Percentiles rank a stretch among this genome's conserved stretches.
These are phyloP conservation scores for Hippocampus zosterae DNA, from an alignment of 2,113 vertebrate species.

Conservation along the genomic window DNA sequence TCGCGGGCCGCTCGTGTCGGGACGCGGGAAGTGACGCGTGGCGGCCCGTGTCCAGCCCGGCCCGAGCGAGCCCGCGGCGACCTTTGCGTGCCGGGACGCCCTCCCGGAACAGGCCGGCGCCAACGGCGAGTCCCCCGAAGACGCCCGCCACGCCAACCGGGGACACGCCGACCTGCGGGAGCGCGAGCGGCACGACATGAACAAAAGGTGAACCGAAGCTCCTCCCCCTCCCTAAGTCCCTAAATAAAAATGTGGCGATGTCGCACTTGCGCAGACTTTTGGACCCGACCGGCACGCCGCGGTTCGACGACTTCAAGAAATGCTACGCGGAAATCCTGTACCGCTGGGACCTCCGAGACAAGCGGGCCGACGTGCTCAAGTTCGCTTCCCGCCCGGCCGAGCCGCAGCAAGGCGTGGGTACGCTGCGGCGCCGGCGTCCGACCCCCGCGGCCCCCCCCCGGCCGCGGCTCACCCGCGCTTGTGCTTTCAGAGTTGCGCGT, in stretches of 20 bases:
- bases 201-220: conserved; percentile 81
- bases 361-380: conserved; percentile 92
- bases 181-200: conserved; percentile 92
- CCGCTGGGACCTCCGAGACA: conserved; percentile 92
- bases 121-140: conserved; percentile 89
- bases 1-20: too few species aligned
- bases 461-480: too few species aligned
- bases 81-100: conserved; percentile 78
- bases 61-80: conserved; percentile 80
- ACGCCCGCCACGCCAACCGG: conserved; percentile 81
- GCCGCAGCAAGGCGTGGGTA: conserved; percentile 93
- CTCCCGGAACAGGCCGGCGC: conserved; percentile 72
- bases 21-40: neutral
- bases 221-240: too few species aligned
- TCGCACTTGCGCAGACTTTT: conserved; percentile 76
- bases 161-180: conserved; percentile 82
- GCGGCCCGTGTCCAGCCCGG: conserved; percentile 75
- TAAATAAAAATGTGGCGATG: neutral
- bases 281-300: conserved; percentile 87
- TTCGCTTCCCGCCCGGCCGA: conserved; percentile 93
- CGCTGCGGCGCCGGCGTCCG: conserved; percentile 3
- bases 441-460: too few species aligned
- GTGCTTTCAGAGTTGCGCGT: conserved; percentile 83
- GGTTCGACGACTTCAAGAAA: conserved; percentile 98
- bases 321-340: conserved; percentile 95